Percentiles rank a stretch among this genome's conserved stretches.
phyloP scores from a whole-genome alignment of 2,888 invertebrate genomes.

The Eurois occulta region DNA sequence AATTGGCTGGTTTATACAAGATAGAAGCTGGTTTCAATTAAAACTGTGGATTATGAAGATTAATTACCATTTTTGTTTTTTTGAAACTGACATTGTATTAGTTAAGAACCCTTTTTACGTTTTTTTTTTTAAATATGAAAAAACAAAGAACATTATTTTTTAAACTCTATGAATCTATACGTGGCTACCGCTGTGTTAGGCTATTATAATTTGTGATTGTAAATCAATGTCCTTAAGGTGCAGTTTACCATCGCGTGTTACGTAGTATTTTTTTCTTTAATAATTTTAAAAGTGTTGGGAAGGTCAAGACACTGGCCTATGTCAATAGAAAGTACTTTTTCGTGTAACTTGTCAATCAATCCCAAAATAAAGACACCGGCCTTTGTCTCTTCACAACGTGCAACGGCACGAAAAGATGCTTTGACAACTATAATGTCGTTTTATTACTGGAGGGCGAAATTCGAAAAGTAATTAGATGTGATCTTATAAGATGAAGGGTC shows the following conservation, averaged over 20 bases:
- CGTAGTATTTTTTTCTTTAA: neutral
- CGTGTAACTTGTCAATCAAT: constrained; percentile 3
- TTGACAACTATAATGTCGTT: neutral
- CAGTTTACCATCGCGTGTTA: neutral
- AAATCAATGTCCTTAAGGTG: neutral
- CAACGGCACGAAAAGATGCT: neutral
- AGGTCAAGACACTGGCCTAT: neutral
- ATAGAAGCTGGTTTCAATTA: constrained; percentile 2
- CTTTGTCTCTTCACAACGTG: neutral
- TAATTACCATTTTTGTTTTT: neutral
- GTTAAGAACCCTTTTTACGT: neutral
- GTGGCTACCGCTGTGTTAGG: neutral
- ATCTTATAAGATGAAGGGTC: neutral
- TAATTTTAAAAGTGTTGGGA: constrained; percentile 1
- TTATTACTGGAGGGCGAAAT: neutral
- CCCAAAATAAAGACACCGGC: neutral
- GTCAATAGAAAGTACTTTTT: neutral
- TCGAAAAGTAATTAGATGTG: neutral
- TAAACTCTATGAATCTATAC: neutral
- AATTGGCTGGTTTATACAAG: constrained; percentile 1
- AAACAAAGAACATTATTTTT: neutral
- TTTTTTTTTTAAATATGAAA: neutral
- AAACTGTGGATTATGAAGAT: neutral
- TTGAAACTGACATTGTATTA: neutral
- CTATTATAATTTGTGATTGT: neutral